Base-by-base conservation (phyloP, 2,888 invertebrate genomes). In the Matsumyia berberina region DNA sequence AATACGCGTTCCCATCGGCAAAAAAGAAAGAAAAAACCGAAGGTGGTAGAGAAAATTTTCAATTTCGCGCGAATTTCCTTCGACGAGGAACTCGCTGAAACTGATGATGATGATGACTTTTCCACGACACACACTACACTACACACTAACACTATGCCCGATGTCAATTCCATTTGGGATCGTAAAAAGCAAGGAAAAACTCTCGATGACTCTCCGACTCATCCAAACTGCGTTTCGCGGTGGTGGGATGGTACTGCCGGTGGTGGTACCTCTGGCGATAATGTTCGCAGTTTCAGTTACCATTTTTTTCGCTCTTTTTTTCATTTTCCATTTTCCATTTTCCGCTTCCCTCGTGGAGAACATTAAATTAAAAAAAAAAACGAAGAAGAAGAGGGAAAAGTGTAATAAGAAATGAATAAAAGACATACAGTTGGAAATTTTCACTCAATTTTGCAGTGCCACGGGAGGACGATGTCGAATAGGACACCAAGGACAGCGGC, bases 371-470 rank as follows among this genome's bases (percentile, higher is more conserved):
- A 53, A 74, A 39, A 57, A 53, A 46, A 51, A 37, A 60, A 31
- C 24, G 12, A 17, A 46, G 17, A 39, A 6, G n/a, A 7, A 31
- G 33, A 15, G 29, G 33, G 15, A 57, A 58, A 24, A 62, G 15
- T 15, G 53, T 73, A 73, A 67, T 79, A 78, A 53, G 78, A 60
- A 72, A 51, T 66, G 72, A 72, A 78, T 78, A 72, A 83, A 78
- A 66, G 44, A 66, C 66, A 66, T 60, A 58, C 31, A 66, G 51
- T 53, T 33, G 33, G 53, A 64, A 60, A 58, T 73, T 67, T 67
- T 60, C 67, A 67, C 64, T 79, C 69, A 76, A 69, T 69, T 62
- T 81, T 62, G 37, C 55, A 37, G n/a, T 62, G 35, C 51, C 44
- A 39, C 24, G 11, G 11, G 39, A 33, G 42, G 44, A 29, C 49